A percentile compares a stretch with the other conserved stretches of the same genome.
Conservation (phyloP, 2,113 vertebrate species). For the Percina caprodes region DNA sequence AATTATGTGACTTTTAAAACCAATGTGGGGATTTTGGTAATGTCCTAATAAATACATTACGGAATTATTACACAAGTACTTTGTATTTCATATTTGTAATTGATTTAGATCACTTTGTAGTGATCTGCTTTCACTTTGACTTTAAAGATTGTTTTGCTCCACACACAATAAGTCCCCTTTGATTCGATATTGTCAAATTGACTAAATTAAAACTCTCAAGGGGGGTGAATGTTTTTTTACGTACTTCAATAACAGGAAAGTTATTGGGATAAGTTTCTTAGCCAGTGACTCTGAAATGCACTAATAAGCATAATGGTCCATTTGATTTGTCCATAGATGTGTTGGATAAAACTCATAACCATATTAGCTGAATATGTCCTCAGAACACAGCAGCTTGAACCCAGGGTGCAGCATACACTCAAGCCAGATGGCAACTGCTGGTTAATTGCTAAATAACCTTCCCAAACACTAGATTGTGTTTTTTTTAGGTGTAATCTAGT, state of each 20-base stretch:
- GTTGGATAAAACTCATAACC: conserved; percentile 7
- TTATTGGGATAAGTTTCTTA: neutral
- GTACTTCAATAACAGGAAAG: neutral
- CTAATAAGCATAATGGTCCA: conserved; percentile 12
- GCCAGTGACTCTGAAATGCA: conserved; percentile 3
- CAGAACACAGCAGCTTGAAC: conserved; percentile 16
- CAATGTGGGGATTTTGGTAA: too few relatives aligned
- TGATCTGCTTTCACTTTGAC: neutral
- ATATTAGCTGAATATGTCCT: conserved; percentile 28
- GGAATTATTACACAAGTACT: neutral
- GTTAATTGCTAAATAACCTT: conserved; percentile 64
- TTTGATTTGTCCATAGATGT: conserved; percentile 4
- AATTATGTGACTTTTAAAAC: too few relatives aligned
- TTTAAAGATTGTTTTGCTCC: neutral
- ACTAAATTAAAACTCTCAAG: neutral
- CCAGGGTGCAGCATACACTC: conserved; percentile 6
- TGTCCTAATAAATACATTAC: too few relatives aligned
- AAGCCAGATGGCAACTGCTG: conserved; percentile 55
- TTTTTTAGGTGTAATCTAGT: conserved; percentile 38
- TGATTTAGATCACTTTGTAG: neutral
- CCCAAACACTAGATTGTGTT: conserved; percentile 52
- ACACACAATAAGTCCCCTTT: neutral
- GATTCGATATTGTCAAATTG: neutral
- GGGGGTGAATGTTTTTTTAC: neutral
- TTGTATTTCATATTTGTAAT: neutral